Percentiles rank a stretch among this genome's conserved stretches.
Evolutionary conservation across 2,888 invertebrate species (phyloP).

Genomic region (Himalopsyche anomala): DNA sequence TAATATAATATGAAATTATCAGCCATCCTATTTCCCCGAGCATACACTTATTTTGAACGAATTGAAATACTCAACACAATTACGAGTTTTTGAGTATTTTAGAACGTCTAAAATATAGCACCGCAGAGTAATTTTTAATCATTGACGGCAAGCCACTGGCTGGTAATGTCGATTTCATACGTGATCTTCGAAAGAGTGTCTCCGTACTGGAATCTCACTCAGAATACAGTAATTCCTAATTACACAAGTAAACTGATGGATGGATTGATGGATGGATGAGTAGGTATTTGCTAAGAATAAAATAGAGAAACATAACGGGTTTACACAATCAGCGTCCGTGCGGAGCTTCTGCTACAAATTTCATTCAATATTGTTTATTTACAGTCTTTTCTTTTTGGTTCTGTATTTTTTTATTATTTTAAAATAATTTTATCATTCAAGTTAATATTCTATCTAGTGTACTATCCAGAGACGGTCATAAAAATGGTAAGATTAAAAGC

Average conservation of each 20-base stretch:
- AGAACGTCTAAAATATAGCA: too few species aligned
- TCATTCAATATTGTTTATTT: neutral
- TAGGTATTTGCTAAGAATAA: slow-evolving; percentile 25
- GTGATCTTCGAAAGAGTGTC: slow-evolving; percentile 3
- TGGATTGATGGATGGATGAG: neutral
- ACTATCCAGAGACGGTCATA: too few species aligned
- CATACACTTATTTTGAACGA: too few species aligned
- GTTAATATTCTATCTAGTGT: too few species aligned
- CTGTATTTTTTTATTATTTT: too few species aligned
- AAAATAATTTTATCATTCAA: too few species aligned
- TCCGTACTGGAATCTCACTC: slow-evolving; percentile 11
- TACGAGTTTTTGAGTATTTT: too few species aligned
- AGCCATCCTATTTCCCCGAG: too few species aligned
- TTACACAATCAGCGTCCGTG: slow-evolving; percentile 10
- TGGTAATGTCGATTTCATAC: neutral
- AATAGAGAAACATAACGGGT: neutral
- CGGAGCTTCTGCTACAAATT: neutral
- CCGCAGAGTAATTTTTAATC: too few species aligned
- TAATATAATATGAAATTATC: too few species aligned
- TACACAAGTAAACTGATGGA: slow-evolving; percentile 4
- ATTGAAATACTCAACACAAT: too few species aligned
- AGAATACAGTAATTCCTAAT: neutral
- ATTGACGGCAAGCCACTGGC: neutral
- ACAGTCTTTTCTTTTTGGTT: neutral
- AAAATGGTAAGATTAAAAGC: too few species aligned